Evolutionary conservation across 2,797 vertebrate species (phyloP).

Genomic region (Percopsis omiscomaycus): DNA sequence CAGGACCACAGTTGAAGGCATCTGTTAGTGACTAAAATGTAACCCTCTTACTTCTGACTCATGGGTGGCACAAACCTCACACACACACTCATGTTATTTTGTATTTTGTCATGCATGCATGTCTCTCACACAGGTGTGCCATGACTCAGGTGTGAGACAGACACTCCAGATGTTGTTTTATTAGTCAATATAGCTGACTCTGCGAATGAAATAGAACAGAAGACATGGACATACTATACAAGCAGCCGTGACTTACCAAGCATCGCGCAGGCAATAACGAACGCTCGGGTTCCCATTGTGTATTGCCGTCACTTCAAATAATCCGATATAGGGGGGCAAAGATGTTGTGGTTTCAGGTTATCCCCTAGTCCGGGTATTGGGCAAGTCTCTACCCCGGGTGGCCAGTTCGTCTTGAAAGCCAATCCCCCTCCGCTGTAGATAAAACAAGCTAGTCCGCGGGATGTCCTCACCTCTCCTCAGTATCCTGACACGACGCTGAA

Average conservation of each 20-base stretch:
- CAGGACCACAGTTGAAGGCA: conserved; percentile 47
- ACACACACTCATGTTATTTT: conserved; percentile 16
- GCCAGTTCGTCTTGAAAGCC: conserved; percentile 27
- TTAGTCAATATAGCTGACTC: not conserved
- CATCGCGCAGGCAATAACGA: conserved; percentile 67
- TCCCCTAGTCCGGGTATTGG: conserved; percentile 26
- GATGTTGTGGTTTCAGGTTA: conserved; percentile 19
- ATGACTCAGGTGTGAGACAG: conserved; percentile 11
- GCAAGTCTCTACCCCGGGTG: too few relatives aligned
- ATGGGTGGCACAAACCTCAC: conserved; percentile 20
- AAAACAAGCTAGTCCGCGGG: conserved; percentile 37
- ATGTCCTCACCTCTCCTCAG: conserved; percentile 36
- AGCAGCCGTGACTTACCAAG: conserved; percentile 71
- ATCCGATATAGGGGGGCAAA: conserved; percentile 31
- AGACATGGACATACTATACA: conserved; percentile 4
- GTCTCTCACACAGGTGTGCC: conserved; percentile 55
- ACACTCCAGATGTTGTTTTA: conserved; percentile 1
- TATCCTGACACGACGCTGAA: conserved; percentile 22
- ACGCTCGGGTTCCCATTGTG: conserved; percentile 76
- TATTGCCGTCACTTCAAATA: conserved; percentile 51
- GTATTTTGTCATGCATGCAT: conserved; percentile 18
- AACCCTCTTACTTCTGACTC: conserved; percentile 57
- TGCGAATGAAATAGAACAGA: not conserved
- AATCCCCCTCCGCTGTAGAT: conserved; percentile 32
- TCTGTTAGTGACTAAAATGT: conserved; percentile 55